Evolutionary conservation across 2,888 invertebrate genomes (phyloP).

Genomic region (Aleiodes testaceus): DNA sequence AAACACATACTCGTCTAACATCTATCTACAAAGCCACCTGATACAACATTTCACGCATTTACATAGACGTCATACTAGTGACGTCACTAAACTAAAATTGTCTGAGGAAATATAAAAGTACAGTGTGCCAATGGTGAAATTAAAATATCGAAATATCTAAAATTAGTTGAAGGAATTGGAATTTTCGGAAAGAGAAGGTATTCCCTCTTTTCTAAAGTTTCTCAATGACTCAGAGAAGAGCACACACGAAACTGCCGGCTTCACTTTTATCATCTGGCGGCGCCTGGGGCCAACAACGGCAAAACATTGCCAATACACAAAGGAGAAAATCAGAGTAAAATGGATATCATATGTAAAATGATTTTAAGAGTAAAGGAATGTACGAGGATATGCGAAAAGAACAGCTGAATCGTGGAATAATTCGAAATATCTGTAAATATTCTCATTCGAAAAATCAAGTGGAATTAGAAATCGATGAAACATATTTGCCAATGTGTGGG

Average conservation of each 20-base stretch:
- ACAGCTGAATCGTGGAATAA: conserved; percentile 11
- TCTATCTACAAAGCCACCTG: too few relatives aligned
- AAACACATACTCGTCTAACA: neutral
- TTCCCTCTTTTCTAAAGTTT: neutral
- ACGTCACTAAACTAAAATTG: too few relatives aligned
- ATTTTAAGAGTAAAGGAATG: too few relatives aligned
- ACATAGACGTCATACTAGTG: neutral
- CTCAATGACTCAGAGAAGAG: neutral
- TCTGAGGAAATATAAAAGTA: too few relatives aligned
- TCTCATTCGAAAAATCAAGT: conserved; percentile 1
- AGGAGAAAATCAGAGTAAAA: too few relatives aligned
- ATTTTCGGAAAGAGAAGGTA: neutral
- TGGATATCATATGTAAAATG: too few relatives aligned
- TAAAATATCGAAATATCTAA: neutral
- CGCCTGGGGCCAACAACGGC: conserved; percentile 6
- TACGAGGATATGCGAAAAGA: too few relatives aligned
- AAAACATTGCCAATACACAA: conserved; percentile 2
- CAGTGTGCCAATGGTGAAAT: neutral
- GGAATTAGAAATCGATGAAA: conserved; percentile 21
- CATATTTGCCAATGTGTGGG: conserved; percentile 6
- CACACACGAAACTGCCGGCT: neutral
- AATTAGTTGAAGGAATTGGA: neutral
- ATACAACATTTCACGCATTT: too few relatives aligned
- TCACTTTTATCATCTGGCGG: conserved; percentile 22
- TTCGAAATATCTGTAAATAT: conserved; percentile 4